Evolutionary conservation across 2,113 vertebrate genomes (phyloP), one percentile per base, ranked within the genome.

Genomic region (Athene noctua): DNA sequence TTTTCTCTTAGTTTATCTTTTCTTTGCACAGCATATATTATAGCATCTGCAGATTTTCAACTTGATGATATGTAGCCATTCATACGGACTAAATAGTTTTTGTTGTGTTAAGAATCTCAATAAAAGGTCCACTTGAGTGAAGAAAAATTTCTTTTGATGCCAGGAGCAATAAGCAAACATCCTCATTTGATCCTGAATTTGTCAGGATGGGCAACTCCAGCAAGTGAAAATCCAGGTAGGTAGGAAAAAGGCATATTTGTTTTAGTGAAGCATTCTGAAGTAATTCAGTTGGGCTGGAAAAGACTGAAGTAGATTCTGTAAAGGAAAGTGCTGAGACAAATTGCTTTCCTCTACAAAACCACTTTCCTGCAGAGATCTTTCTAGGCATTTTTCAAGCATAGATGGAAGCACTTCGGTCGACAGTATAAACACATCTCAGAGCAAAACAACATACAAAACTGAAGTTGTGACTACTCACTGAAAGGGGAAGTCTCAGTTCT

Each of bases 391-490:
- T 92, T 83, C 63, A 68, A 84, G 46, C 57, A 52, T 30, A 55
- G 87, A 65, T 80, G 85, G 90, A 97, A 95, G 62, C 62, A 91
- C 88, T 95, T 95, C 4, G 65, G 75, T 55, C 49, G 38, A 90
- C 75, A 95, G 79, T 29, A 92, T 29, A 88, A 97, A 95, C 62
- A 83, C 67, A 92, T 74, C 47, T 78, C 22, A 14, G 86, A 52
- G 51, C 30, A 73, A 91, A 95, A 55, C 63, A 92, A 92, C 88
- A 79, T 9, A 86, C 30, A 42, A 42, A 86, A 52, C 11, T 34
- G 29, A 40, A 73, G 90, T 13, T 62, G 68, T 44, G 88, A 74
- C 80, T 93, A 98, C 98, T 98, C 94, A 98, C 98, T 78, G 34
- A 78, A 84, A 57, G 3, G 34, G 71, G 51, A 66, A 80, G n/a